Base-by-base conservation (phyloP, 2,797 vertebrate species). In the Sitta carolinensis region DNA sequence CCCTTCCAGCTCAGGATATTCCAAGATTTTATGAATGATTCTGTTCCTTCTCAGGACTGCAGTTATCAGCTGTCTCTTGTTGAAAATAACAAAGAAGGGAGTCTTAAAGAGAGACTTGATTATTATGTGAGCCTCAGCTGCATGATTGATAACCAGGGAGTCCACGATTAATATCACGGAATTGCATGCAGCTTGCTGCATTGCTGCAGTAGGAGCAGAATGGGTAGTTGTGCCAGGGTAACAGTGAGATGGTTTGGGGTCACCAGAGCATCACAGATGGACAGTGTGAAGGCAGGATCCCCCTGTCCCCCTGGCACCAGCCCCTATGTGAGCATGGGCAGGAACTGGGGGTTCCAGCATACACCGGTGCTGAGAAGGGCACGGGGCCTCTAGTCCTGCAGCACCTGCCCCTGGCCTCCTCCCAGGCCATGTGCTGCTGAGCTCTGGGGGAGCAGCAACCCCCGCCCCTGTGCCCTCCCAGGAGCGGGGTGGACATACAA, bases 301-400 rank as follows among this genome's bases (percentile, higher is more conserved):
- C 23, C 45, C 72, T 68, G 62, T 15, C 2, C 2, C 21, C 30
- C 17, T 0, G 1, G 45, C 38, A 52, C 11, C 25, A 21, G 40
- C 8, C 47, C 12, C 18, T 68, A 26, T 40, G 5, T 4, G 27
- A 48, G 55, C 54, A 47, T 3, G 40, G n/a, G 21, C 21, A 61
- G 69, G 18, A 40, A 16, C 26, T 17, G 16, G 27, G 48, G 4
- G 6, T 16, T 47, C 40, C 62, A 36, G 36, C 32, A 36, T 21
- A 18, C 18, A 32, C 2, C 21, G 69, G 27, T 0, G 0, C 52
- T 16, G 22, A 51, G 36, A 38, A 59, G 27, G 62, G 29, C 19
- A 6, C 1, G 0, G 29, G 38, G 15, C 54, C 3, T 1, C 1
- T 2, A n/a, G 23, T n/a, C 48, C 62, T 52, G 45, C 45, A 51